Evolutionary conservation across 1,140 invertebrate species (phyloP), one percentile per base, ranked within the genome.

Genomic region (Araneus ventricosus): DNA sequence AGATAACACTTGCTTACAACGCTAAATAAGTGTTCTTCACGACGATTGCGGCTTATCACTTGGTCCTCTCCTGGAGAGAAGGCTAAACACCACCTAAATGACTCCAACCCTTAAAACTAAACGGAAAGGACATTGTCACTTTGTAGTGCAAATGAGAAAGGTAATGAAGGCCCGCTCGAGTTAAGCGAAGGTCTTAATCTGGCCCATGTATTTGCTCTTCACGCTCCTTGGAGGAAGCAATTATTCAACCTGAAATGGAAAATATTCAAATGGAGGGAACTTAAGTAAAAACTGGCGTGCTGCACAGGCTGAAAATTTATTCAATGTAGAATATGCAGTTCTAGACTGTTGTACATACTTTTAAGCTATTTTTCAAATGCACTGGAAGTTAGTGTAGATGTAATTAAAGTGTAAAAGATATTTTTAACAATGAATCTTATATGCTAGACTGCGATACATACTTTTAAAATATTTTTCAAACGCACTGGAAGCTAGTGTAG

Each of bases 81-180:
- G 4, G 4, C 63, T 67, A 27, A 67, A 67, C 63, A 67, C 70
- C 30, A 17, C 20, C 30, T 34, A 75, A 75, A 75, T 37, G 70
- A 75, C 34, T 34, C 34, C 27, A 20, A 27, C 70, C 17, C 30
- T 75, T 75, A 75, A 75, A 17, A 75, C 34, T 37, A 75, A 75
- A 22, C 70, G 30, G 70, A 75, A 14, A 37, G 14, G 70, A 75
- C 70, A 75, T 75, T 37, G 70, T 75, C 27, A 75, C 34, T 75
- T 75, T 75, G 70, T 75, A 37, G 70, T 75, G 70, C 70, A 75
- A 75, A 75, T 75, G 70, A 75, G 70, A 75, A 75, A 75, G 70
- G 70, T 75, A 75, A 75, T 75, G 70, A 75, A 37, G 20, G 34
- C 34, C 34, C 34, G 30, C 70, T 37, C 30, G 30, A 22, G 70